Conservation (phyloP, 2,113 vertebrate species). For the Poeciliopsis turrubarensis region DNA sequence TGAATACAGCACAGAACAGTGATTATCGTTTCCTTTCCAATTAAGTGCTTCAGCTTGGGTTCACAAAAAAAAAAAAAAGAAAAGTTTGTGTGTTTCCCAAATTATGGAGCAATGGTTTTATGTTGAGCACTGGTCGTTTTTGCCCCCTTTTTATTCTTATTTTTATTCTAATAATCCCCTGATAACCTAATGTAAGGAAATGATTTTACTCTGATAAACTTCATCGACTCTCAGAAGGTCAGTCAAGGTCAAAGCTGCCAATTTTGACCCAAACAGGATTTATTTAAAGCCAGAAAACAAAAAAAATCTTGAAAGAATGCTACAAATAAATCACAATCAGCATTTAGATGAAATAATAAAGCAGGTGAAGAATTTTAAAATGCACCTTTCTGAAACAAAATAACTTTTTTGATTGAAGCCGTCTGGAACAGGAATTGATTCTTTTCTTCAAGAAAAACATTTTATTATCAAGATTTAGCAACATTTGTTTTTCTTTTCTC, state of each 20-base stretch:
- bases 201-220: neutral
- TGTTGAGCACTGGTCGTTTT: neutral
- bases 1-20: conserved; percentile 39
- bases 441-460: no score
- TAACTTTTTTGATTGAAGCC: no score
- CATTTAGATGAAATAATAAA: no score
- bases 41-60: conserved; percentile 57
- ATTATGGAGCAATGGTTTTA: conserved; percentile 16
- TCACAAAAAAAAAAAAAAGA: neutral
- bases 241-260: neutral
- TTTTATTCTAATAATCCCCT: neutral
- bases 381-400: no score
- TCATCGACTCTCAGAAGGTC: neutral
- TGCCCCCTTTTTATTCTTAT: no score
- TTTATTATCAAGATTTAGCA: no score
- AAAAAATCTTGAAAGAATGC: no score
- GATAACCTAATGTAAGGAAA: neutral
- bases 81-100: conserved; percentile 13
- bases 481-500: no score
- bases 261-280: neutral
- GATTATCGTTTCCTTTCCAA: conserved; percentile 57
- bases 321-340: no score
- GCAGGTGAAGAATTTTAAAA: no score
- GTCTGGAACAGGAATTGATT: no score
- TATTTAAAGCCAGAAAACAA: no score